These are phyloP conservation scores for Sphinx pinastri DNA, from an alignment of 2,888 invertebrate species.

Conservation along the genomic window DNA sequence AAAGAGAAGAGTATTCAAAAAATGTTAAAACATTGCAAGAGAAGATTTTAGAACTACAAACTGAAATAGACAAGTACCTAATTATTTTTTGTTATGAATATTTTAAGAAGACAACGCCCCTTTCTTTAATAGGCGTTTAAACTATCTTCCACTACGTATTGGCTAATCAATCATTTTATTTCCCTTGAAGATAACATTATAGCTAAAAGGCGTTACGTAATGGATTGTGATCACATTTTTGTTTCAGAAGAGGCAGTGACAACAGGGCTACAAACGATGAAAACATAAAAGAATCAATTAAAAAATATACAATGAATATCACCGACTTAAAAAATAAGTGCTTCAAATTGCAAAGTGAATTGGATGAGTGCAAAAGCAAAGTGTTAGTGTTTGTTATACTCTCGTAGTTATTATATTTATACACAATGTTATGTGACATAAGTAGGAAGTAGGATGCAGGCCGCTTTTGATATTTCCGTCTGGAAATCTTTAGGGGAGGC, in stretches of 20 bases:
- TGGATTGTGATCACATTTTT: slow-evolving; percentile 43
- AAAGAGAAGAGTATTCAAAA: slow-evolving; percentile 75
- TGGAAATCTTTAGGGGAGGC: too few relatives aligned
- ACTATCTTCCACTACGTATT: slow-evolving; percentile 8
- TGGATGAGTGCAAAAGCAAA: slow-evolving; percentile 71
- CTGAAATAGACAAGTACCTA: slow-evolving; percentile 64
- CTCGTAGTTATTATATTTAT: not conserved
- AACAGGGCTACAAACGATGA: slow-evolving; percentile 51
- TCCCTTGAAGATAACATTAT: slow-evolving; percentile 49
- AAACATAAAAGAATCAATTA: slow-evolving; percentile 56
- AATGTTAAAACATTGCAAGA: slow-evolving; percentile 61
- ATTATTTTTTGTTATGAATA: not conserved
- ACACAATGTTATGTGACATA: too few relatives aligned
- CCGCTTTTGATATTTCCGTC: too few relatives aligned
- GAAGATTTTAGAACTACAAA: slow-evolving; percentile 62
- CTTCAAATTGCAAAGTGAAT: slow-evolving; percentile 71
- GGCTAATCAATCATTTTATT: slow-evolving; percentile 56
- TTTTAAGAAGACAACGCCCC: not conserved
- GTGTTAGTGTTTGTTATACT: slow-evolving; percentile 69
- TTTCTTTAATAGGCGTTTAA: not conserved
- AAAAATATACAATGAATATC: slow-evolving; percentile 73
- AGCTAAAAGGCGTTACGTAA: slow-evolving; percentile 42
- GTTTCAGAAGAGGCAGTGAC: slow-evolving; percentile 64
- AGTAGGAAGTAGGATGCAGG: too few relatives aligned
- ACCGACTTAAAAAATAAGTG: slow-evolving; percentile 69